phyloP scores from a whole-genome alignment of 2,797 vertebrate species.

The Ammospiza maritima region DNA sequence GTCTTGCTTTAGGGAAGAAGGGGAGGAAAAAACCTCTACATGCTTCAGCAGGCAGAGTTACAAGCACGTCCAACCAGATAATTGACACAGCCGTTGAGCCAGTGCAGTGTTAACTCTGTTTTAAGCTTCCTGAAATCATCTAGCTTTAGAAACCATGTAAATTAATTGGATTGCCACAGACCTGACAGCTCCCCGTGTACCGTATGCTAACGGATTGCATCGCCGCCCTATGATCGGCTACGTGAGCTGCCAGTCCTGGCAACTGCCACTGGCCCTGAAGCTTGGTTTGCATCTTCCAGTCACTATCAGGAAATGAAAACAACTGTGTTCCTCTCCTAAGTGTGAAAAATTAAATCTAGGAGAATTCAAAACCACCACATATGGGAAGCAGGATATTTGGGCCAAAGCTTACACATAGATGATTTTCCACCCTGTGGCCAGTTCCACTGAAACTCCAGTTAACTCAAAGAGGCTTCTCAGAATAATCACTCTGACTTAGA shows the following conservation, averaged over 20 bases:
- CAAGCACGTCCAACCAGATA: constrained; percentile 30
- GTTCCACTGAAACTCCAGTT: neutral
- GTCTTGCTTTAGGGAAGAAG: neutral
- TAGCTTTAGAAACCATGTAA: constrained; percentile 52
- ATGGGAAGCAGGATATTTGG: neutral
- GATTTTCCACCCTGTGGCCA: neutral
- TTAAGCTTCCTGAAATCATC: constrained; percentile 62
- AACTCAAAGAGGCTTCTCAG: neutral
- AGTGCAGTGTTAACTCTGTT: constrained; percentile 48
- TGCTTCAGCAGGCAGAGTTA: constrained; percentile 14
- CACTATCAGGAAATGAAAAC: neutral
- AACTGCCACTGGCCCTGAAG: neutral
- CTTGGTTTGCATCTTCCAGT: neutral
- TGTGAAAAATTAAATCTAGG: neutral
- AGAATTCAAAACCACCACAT: neutral
- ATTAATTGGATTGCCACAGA: constrained; percentile 67
- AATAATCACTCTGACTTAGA: neutral
- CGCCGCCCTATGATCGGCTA: neutral
- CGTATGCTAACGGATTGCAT: neutral
- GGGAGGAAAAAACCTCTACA: neutral
- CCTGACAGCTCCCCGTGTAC: neutral
- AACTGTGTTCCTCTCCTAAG: neutral
- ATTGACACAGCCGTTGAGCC: constrained; percentile 31
- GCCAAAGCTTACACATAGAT: fast-evolving
- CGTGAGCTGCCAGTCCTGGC: neutral